Percentiles rank a stretch among this genome's conserved stretches.
phyloP scores from a whole-genome alignment of 2,888 invertebrate species.

The Pocota personata region DNA sequence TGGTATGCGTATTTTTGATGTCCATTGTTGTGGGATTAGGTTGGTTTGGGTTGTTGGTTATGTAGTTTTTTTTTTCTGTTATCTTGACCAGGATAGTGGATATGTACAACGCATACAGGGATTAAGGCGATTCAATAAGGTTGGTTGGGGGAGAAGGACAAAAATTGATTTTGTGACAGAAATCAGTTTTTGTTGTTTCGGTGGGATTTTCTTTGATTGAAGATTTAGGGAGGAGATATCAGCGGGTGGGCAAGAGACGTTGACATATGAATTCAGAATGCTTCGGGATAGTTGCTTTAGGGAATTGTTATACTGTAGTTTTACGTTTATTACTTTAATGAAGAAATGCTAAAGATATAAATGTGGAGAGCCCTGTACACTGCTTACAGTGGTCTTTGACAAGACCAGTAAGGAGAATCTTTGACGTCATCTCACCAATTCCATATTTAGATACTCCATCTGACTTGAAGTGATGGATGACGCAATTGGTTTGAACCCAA shows the following conservation, averaged over 20 bases:
- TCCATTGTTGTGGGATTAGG: conserved; percentile 38
- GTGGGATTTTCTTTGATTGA: conserved; percentile 4
- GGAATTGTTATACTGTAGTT: too few species aligned
- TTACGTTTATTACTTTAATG: too few species aligned
- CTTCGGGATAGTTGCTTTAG: background rate
- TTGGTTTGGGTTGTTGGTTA: background rate
- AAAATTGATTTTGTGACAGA: conserved; percentile 35
- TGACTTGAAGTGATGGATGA: too few species aligned
- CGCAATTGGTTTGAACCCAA: background rate
- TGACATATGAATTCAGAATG: background rate
- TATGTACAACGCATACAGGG: conserved; percentile 11
- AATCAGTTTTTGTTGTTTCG: conserved; percentile 2
- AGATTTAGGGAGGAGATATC: background rate
- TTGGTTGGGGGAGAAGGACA: background rate
- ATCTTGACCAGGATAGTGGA: background rate
- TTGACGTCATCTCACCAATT: too few species aligned
- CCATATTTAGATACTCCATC: too few species aligned
- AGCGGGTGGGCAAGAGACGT: background rate
- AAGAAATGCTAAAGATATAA: too few species aligned
- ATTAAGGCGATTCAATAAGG: conserved; percentile 12
- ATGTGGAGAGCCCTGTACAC: too few species aligned
- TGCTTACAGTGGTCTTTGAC: too few species aligned
- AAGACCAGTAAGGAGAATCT: too few species aligned
- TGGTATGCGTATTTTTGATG: conserved; percentile 14
- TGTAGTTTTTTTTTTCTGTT: background rate